Evolutionary conservation across 2,113 vertebrate genomes (phyloP), one percentile per base, ranked within the genome.

Genomic region (Marmota flaviventris): DNA sequence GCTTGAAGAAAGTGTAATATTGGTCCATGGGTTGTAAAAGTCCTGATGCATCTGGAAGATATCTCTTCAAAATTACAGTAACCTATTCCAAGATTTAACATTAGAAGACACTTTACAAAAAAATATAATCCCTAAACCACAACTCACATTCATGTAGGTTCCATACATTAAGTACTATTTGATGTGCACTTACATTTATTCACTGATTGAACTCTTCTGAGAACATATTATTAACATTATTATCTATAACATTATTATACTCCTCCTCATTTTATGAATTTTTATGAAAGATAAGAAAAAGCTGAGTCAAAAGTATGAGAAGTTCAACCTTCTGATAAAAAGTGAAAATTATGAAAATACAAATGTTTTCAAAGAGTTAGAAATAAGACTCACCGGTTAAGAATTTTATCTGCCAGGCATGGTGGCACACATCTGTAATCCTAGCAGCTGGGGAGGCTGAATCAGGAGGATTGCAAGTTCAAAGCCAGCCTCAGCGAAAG

Each of bases 111-210:
- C n/a, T 81, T 86, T 37, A 45, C 13, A 77, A 42, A 63, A 42
- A 58, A 51, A 51, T 51, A 29, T 3, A 39, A 75, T 76, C 4
- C 42, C 9, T 18, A 81, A 42, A 20, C 10, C 37, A 58, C 37
- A 34, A 25, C 11, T 32, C 4, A 56, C 22, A n/a, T 25, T 12
- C 17, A 34, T 0, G 16, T 1, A 18, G 2, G 10, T 22, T 34
- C 16, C 1, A n/a, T 8, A 22, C 17, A 2, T 24, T 13, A 25
- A 18, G 39, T 37, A 4, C 17, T 25, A 63, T 8, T 63, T 25
- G 8, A 25, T 70, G 51, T 2, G 1, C 6, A 11, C 25, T 83
- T 93, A 18, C 0, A 1, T 27, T 79, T 29, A 8, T 48, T 25
- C 6, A 20, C 34, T 72, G 65, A n/a, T 29, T 48, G 69, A 18